These are phyloP conservation scores for Linepithema humile DNA, from an alignment of 1,140 invertebrate species.

Conservation along the genomic window DNA sequence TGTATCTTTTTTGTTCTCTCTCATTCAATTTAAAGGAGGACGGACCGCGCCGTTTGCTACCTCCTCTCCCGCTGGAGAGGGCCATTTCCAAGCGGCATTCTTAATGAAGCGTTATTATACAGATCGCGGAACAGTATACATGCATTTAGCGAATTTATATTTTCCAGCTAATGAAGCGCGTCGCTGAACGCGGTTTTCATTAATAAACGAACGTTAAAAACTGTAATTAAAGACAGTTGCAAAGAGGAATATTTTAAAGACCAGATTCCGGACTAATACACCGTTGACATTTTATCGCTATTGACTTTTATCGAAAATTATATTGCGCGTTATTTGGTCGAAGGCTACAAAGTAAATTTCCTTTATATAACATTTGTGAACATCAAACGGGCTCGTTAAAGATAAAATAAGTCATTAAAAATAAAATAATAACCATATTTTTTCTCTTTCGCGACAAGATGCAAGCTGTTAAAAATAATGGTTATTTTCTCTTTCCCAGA, in stretches of 20 bases:
- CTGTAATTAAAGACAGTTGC: constrained; percentile 9
- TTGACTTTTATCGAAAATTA: not conserved
- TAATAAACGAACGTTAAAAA: constrained; percentile 27
- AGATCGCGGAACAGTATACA: constrained; percentile 29
- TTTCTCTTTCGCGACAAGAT: not conserved
- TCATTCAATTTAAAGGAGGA: constrained; percentile 54
- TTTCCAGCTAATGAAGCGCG: constrained; percentile 38
- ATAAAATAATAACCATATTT: not conserved
- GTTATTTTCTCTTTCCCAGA: not conserved
- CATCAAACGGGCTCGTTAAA: not conserved
- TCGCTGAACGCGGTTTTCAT: not conserved
- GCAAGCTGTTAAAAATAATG: constrained; percentile 14
- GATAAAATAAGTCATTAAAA: not conserved
- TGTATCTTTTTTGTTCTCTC: constrained; percentile 53
- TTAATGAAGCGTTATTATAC: constrained; percentile 70
- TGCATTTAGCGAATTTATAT: constrained; percentile 45
- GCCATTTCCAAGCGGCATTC: constrained; percentile 66
- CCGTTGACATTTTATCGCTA: not conserved
- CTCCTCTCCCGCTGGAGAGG: constrained; percentile 50
- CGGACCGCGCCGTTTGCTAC: constrained; percentile 16
- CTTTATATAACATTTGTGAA: not conserved
- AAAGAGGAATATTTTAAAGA: not conserved
- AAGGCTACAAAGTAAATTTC: not conserved
- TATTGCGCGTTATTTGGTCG: not conserved
- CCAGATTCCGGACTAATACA: not conserved